A percentile compares a stretch with the other conserved stretches of the same genome.
phyloP scores from a whole-genome alignment of 2,888 invertebrate genomes.

The Zaprionus obscuricornis region DNA sequence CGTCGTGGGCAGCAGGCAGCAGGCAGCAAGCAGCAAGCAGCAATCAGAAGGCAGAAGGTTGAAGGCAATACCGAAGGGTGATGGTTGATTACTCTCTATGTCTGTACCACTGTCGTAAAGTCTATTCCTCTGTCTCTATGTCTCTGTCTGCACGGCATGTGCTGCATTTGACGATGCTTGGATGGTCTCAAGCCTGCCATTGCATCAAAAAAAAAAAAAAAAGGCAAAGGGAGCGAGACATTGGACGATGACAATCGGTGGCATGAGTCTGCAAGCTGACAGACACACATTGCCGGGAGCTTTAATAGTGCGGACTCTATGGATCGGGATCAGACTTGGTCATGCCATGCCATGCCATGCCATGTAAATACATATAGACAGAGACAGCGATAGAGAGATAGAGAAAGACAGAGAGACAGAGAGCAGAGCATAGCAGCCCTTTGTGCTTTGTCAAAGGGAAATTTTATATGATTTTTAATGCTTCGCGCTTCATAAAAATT shows the following conservation, averaged over 20 bases:
- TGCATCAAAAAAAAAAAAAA: conserved; percentile 39
- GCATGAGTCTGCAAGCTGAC: conserved; percentile 10
- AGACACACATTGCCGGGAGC: conserved; percentile 53
- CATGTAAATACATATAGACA: too few species aligned
- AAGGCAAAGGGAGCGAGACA: conserved; percentile 27
- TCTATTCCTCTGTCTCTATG: conserved; percentile 17
- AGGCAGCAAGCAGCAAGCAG: conserved; percentile 2
- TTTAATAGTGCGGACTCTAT: conserved; percentile 59
- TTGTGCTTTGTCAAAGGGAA: conserved; percentile 65
- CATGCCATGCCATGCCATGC: too few species aligned
- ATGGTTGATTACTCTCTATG: conserved; percentile 10
- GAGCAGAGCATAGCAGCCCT: conserved; percentile 34
- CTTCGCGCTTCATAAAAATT: conserved; percentile 74
- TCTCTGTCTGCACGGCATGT: conserved; percentile 40
- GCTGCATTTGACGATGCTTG: conserved; percentile 58
- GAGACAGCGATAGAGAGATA: too few species aligned
- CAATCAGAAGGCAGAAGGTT: conserved; percentile 6
- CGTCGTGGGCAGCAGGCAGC: conserved; percentile 18
- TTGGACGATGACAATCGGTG: neutral
- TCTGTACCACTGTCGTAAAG: conserved; percentile 21
- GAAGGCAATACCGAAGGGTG: conserved; percentile 16
- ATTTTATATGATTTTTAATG: conserved; percentile 55
- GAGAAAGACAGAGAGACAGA: too few species aligned
- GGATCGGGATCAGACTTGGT: conserved; percentile 30
- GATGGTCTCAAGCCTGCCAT: conserved; percentile 14